Base-by-base conservation (phyloP, 2,888 invertebrate genomes). In the Amiota minor region DNA sequence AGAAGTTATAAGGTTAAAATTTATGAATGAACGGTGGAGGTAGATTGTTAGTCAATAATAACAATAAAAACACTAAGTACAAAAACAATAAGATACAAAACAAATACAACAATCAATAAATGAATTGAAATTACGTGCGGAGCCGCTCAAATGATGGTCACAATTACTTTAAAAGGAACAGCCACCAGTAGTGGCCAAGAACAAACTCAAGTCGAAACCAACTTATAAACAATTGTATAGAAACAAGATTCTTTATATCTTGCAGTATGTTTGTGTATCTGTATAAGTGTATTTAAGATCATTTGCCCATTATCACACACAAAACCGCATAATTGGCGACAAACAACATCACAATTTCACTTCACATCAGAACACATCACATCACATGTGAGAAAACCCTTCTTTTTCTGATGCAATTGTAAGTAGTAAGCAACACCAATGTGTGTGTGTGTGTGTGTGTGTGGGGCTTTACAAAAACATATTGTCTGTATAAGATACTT, bases 301-400 rank as follows among this genome's bases (percentile, higher is more conserved):
- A 86, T 86, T 83, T 83, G 86, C 84, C 83, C 82, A 84, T 84
- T 83, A 86, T 86, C 84, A 83, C 75, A 82, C n/a, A n/a, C n/a
- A 85, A 83, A 35, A 85, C 86, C 83, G 82, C 85, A 86, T 86
- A 85, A 85, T 86, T 83, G 86, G 83, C 84, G 83, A 86, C 86
- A 86, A 83, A 74, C 75, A 68, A 76, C 76, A 35, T 35, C 2
- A 35, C 2, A 35, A n/a, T n/a, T n/a, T n/a, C n/a, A n/a, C n/a
- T n/a, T 35, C 35, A 35, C 35, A 35, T 35, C 35, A 6, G 6
- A 35, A 6, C 6, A 35, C 35, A 6, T 35, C 35, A 35, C 35
- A 35, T 35, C 2, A 35, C 6, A 75, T 72, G 72, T 71, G 46
- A 72, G 71, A 50, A 68, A 62, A 67, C 16, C 49, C 47, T 12